Conservation (phyloP, 2,113 vertebrate species). For the Argyrosomus japonicus region DNA sequence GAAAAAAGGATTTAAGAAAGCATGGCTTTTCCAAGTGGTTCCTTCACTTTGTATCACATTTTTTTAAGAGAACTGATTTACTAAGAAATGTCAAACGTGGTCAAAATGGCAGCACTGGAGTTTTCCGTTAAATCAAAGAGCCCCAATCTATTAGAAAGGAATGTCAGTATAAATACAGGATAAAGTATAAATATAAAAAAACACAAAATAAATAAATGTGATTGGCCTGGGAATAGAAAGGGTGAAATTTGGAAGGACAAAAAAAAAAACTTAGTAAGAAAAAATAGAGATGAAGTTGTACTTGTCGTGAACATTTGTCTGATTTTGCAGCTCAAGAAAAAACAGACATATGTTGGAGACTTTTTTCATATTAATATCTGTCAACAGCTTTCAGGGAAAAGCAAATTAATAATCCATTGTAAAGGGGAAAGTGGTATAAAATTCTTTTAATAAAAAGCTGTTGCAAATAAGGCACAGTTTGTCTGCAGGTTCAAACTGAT, state of each 20-base stretch:
- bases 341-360: neutral
- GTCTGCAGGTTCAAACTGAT: slow-evolving; percentile 42
- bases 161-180: slow-evolving; percentile 85
- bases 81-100: slow-evolving; percentile 46
- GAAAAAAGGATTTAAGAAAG: slow-evolving; percentile 49
- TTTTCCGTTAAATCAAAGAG: slow-evolving; percentile 54
- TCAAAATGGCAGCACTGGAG: slow-evolving; percentile 44
- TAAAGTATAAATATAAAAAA: slow-evolving; percentile 74
- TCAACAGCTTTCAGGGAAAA: slow-evolving; percentile 20
- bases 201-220: slow-evolving; percentile 81
- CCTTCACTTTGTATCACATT: slow-evolving; percentile 65
- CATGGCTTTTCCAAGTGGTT: slow-evolving; percentile 59
- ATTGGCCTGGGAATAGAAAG: slow-evolving; percentile 59
- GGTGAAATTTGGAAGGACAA: slow-evolving; percentile 50
- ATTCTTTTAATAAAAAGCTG: slow-evolving; percentile 19
- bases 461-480: slow-evolving; percentile 55
- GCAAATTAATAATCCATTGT: slow-evolving; percentile 6
- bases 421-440: slow-evolving; percentile 24
- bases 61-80: slow-evolving; percentile 57
- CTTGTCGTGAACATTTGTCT: slow-evolving; percentile 21
- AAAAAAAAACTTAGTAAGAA: neutral
- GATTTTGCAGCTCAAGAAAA: slow-evolving; percentile 4
- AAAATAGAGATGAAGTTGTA: slow-evolving; percentile 53
- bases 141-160: slow-evolving; percentile 74
- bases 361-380: neutral